Conservation (phyloP, 1,140 invertebrate species). For the Venturia canescens region DNA sequence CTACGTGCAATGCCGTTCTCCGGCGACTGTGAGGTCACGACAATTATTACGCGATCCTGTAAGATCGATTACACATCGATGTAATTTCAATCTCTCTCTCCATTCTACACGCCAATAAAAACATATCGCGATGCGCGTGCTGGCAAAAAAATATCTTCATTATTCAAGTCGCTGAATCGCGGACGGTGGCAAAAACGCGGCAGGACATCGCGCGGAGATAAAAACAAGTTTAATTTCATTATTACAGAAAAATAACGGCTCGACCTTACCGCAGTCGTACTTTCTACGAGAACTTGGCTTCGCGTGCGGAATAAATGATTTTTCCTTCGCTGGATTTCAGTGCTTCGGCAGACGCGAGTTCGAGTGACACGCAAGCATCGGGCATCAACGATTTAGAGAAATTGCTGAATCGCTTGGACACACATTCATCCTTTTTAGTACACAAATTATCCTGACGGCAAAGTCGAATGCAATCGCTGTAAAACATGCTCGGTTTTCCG, state of each 20-base stretch:
- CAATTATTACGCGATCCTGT: no score
- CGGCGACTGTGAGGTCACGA: no score
- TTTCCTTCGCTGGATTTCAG: not conserved
- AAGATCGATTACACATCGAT: no score
- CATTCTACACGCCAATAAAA: no score
- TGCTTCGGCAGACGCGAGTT: not conserved
- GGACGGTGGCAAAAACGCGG: not conserved
- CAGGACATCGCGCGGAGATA: not conserved
- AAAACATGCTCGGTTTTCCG: no score
- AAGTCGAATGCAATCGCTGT: no score
- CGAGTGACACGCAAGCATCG: slow-evolving; percentile 9
- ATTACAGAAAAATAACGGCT: not conserved
- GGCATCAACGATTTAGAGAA: slow-evolving; percentile 7
- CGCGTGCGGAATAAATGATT: not conserved
- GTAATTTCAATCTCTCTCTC: no score
- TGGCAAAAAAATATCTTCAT: no score
- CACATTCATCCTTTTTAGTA: not conserved
- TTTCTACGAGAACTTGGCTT: not conserved
- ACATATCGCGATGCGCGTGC: no score
- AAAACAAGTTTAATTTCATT: not conserved
- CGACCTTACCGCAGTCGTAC: not conserved
- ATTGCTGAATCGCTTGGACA: not conserved
- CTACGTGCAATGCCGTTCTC: no score
- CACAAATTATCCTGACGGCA: no score
- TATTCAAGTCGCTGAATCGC: no score